Evolutionary conservation across 2,797 vertebrate species (phyloP).

Genomic region (Takifugu ocellatus): DNA sequence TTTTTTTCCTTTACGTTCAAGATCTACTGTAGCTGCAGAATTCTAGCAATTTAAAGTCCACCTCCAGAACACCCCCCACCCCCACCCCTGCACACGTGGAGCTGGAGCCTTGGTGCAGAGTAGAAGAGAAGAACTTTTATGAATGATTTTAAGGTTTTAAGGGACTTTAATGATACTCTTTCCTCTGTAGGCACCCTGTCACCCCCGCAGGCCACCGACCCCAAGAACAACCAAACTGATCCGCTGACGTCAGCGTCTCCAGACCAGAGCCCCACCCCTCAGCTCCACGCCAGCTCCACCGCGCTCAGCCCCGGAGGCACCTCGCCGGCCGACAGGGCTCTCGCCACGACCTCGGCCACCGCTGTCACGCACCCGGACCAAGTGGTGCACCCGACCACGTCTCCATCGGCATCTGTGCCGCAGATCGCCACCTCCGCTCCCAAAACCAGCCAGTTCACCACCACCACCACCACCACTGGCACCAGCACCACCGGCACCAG

Average conservation of each 20-base stretch:
- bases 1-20: no score
- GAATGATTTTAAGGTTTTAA: no score
- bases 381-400: neutral
- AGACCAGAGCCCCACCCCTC: neutral
- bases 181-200: neutral
- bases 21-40: no score
- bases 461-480: constrained; percentile 3
- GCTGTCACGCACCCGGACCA: constrained; percentile 2
- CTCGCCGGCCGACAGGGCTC: neutral
- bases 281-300: neutral
- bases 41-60: no score
- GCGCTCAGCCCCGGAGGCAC: neutral
- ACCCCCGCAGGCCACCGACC: neutral
- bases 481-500: neutral
- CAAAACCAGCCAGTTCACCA: neutral
- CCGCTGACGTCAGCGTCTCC: neutral
- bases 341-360: neutral
- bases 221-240: neutral
- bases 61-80: no score
- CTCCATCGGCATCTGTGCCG: neutral
- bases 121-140: no score
- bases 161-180: no score
- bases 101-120: no score
- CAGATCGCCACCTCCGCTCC: neutral
- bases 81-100: no score